Conservation (phyloP, 2,888 invertebrate species). For the Lithodes maja region DNA sequence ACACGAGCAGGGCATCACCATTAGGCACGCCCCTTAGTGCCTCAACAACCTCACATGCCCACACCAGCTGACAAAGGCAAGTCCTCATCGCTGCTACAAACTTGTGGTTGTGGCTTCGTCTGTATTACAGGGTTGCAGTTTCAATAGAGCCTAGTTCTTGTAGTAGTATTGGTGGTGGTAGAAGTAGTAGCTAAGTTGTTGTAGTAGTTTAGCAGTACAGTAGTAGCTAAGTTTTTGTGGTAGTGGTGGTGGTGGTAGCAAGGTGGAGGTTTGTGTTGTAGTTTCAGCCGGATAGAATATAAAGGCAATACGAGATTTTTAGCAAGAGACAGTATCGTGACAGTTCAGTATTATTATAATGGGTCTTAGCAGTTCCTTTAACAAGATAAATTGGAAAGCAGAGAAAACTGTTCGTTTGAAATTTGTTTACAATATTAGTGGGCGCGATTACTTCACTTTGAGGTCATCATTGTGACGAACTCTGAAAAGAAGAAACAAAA, state of each 20-base stretch:
- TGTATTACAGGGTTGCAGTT: slow-evolving; percentile 21
- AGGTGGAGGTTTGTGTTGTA: slow-evolving; percentile 43
- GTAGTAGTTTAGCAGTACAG: slow-evolving; percentile 26
- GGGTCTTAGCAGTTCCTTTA: slow-evolving; percentile 63
- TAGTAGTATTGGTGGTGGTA: slow-evolving; percentile 26
- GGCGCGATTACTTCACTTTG: slow-evolving; percentile 70
- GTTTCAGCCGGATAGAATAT: slow-evolving; percentile 56
- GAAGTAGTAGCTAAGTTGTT: neutral
- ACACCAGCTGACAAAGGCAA: slow-evolving; percentile 44
- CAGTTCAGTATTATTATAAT: slow-evolving; percentile 59
- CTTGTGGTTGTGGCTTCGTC: slow-evolving; percentile 29
- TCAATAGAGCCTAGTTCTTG: neutral
- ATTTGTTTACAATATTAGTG: slow-evolving; percentile 66
- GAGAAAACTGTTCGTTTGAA: slow-evolving; percentile 66
- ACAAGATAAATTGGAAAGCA: slow-evolving; percentile 69
- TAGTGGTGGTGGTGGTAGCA: slow-evolving; percentile 51
- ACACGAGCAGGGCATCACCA: slow-evolving; percentile 21
- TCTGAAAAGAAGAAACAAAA: slow-evolving; percentile 50
- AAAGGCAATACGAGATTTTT: slow-evolving; percentile 63
- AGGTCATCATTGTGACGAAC: slow-evolving; percentile 71
- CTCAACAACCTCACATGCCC: slow-evolving; percentile 52
- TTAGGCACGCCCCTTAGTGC: slow-evolving; percentile 38
- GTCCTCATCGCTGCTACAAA: slow-evolving; percentile 48
- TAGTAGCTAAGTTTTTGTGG: slow-evolving; percentile 34
- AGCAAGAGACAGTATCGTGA: slow-evolving; percentile 63